Evolutionary conservation across 2,888 invertebrate genomes (phyloP), one percentile per base, ranked within the genome.

Genomic region (Troides aeacus): DNA sequence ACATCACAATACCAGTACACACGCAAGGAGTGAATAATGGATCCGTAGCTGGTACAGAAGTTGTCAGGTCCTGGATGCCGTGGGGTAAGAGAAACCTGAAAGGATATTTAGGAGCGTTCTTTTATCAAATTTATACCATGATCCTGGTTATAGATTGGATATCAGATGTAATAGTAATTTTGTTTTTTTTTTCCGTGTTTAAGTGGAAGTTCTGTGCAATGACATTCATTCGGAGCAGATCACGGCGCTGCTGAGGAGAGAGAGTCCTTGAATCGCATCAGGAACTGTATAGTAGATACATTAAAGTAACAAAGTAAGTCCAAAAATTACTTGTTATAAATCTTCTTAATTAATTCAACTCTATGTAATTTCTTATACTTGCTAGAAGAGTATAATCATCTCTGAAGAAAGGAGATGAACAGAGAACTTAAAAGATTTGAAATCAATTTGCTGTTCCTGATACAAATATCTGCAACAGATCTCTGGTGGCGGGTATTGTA

Each of bases 151-250:
- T 58, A n/a, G 59, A 58, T 42, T 68, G 57, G 57, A 39, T 68
- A 18, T 42, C 46, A 0, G 7, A 7, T 21, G 46, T 46, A 8
- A 57, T 68, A 6, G 68, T 68, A 3, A 8, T 68, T 10, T 30
- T 63, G 23, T 63, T n/a, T 68, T 63, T 46, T 68, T 68, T 58
- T n/a, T n/a, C n/a, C 62, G 50, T 46, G 58, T 63, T 17, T 62
- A 68, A 63, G 24, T 68, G 24, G 58, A 68, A n/a, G 18, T 68
- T 0, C 58, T 68, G 18, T 46, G 68, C 6, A 68, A 63, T n/a
- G 68, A 68, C 30, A 58, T 30, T 58, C 58, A 17, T 68, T 68
- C 46, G 58, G 63, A 15, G 42, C 63, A 30, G 42, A 23, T 21
- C 21, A 21, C 1, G 23, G 15, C 0, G 1, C n/a, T 18, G 46